Percentiles rank a stretch among this genome's conserved stretches.
Evolutionary conservation across 2,797 vertebrate species (phyloP).

Genomic region (Peromyscus attwateri): DNA sequence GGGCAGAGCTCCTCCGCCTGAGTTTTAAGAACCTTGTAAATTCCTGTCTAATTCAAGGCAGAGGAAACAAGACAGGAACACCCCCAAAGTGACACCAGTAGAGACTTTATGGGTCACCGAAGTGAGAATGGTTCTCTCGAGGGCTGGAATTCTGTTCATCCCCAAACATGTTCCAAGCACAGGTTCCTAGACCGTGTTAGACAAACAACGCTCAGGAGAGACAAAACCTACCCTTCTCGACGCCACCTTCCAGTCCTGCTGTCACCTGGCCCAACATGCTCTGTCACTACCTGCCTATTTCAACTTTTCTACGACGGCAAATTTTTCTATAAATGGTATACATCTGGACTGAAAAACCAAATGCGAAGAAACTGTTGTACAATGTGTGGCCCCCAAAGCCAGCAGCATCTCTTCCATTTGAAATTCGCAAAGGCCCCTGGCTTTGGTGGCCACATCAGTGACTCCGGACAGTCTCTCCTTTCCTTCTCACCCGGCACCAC

Average conservation of each 20-base stretch:
- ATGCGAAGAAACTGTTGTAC: neutral
- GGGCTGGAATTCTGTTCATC: slow-evolving; percentile 15
- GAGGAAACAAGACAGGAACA: slow-evolving; percentile 36
- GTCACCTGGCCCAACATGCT: neutral
- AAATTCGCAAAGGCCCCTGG: neutral
- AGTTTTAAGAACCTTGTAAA: slow-evolving; percentile 66
- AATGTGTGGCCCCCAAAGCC: neutral
- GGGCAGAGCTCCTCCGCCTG: slow-evolving; percentile 18
- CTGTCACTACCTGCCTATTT: neutral
- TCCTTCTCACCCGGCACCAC: neutral
- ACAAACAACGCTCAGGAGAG: neutral
- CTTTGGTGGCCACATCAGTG: no score
- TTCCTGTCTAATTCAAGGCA: slow-evolving; percentile 36
- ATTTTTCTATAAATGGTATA: neutral
- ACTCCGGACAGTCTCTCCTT: neutral
- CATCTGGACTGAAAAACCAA: slow-evolving; percentile 42
- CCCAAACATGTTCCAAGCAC: neutral
- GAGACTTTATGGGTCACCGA: slow-evolving; percentile 55
- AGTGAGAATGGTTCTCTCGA: slow-evolving; percentile 32
- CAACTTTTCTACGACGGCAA: neutral
- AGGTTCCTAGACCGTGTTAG: neutral
- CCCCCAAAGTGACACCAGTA: slow-evolving; percentile 47
- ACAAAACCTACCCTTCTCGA: neutral
- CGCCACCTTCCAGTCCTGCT: neutral
- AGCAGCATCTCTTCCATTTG: neutral